A percentile compares a stretch with the other conserved stretches of the same genome.
phyloP scores from a whole-genome alignment of 1,140 invertebrate genomes.

The Scaptomyza montana region DNA sequence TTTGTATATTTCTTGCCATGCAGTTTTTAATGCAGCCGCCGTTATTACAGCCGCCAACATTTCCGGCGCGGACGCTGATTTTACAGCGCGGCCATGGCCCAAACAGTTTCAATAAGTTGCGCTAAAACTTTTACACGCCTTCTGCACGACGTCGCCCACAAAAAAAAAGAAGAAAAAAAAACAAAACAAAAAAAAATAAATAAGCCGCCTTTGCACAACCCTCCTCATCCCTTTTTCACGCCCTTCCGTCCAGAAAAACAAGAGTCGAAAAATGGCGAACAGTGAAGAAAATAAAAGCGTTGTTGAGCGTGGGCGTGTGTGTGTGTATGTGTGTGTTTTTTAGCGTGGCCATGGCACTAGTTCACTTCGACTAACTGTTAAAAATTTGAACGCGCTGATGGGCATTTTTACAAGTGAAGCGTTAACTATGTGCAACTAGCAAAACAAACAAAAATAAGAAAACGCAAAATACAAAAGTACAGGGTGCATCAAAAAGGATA shows the following conservation, averaged over 20 bases:
- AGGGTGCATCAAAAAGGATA: neutral
- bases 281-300: slow-evolving; percentile 64
- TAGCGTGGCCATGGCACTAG: slow-evolving; percentile 30
- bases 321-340: slow-evolving; percentile 21
- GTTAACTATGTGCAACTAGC: slow-evolving; percentile 76
- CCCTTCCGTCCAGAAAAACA: slow-evolving; percentile 6
- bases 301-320: slow-evolving; percentile 37
- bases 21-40: slow-evolving; percentile 47
- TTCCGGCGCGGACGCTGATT: slow-evolving; percentile 73
- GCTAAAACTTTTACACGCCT: slow-evolving; percentile 77
- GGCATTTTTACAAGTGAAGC: slow-evolving; percentile 80
- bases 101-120: slow-evolving; percentile 79
- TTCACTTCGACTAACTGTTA: slow-evolving; percentile 45
- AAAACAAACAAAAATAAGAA: slow-evolving; percentile 4
- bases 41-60: slow-evolving; percentile 55
- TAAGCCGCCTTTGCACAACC: no score
- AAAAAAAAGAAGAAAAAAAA: neutral
- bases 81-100: slow-evolving; percentile 71
- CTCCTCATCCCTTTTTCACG: neutral
- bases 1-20: slow-evolving; percentile 33
- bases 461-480: slow-evolving; percentile 3
- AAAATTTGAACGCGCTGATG: slow-evolving; percentile 78
- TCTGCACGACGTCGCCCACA: slow-evolving; percentile 33
- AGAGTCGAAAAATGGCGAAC: slow-evolving; percentile 40
- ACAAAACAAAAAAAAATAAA: no score